Base-by-base conservation (phyloP, 2,888 invertebrate genomes). In the Nymphalis urticae region DNA sequence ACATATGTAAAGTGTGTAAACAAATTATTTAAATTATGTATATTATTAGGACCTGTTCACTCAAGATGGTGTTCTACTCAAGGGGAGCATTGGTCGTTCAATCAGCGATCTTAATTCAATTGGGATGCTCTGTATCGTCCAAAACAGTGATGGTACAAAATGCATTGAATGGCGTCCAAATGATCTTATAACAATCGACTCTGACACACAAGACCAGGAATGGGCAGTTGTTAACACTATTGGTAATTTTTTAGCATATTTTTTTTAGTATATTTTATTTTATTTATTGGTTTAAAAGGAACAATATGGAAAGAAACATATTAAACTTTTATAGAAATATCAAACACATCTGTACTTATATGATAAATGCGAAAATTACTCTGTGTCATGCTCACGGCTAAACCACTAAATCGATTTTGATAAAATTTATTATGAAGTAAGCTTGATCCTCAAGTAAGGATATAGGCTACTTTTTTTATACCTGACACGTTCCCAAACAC, bases 201-300 rank as follows among this genome's bases (percentile, higher is more conserved):
- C 95, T 0, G 96, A 96, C 75, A 94, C 94, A 1, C 96, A 96
- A 79, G 96, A 96, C 80, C 96, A 96, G 79, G 97, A 97, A 80
- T 97, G 97, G 97, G 96, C 97, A 0, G 93, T 97, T 68, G 97
- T 97, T 21, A 96, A 96, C 79, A 95, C 96, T 56, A 95, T 95
- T 77, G 93, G 93, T 91, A 82, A 82, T 79, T 36, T 21, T 79
- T 76, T 76, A 75, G 68, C 71, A 70, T 21, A 69, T 59, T 17
- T 53, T 32, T 62, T 79, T 76, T 76, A 75, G 68, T 72, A 70
- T 21, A 69, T 59, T 17, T 53, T 32, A 9, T 19, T 27, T 27
- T 16, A 27, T 16, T 21, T 24, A 36, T n/a, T 50, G 0, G 9
- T 8, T 21, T 21, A 21, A 21, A 21, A 21, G 21, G 21, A 21